Percentiles rank a stretch among this genome's conserved stretches.
Conservation (phyloP, 1,140 invertebrate species). For the Zaprionus camerounensis region DNA sequence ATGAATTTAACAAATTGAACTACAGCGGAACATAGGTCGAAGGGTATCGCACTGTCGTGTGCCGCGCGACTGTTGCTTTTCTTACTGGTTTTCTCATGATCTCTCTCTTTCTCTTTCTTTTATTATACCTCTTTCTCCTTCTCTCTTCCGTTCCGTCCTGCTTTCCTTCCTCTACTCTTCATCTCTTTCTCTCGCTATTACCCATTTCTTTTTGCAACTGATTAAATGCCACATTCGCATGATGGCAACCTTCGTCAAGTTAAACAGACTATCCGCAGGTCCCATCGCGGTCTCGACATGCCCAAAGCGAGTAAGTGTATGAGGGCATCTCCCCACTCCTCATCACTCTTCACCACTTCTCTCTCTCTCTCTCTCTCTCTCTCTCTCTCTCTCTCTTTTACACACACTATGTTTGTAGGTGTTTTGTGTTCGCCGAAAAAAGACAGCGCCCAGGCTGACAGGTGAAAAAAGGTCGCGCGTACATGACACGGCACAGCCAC, state of each 20-base stretch:
- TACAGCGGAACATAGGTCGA: no score
- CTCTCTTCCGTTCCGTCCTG: neutral
- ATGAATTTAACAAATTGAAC: no score
- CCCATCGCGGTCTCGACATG: conserved; percentile 1
- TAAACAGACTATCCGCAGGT: conserved; percentile 6
- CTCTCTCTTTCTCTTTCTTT: neutral
- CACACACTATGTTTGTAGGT: no score
- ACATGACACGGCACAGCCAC: conserved; percentile 42
- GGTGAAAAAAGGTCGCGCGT: conserved; percentile 52
- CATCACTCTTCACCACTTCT: no score
- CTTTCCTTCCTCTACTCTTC: neutral
- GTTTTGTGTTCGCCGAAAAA: conserved; percentile 12
- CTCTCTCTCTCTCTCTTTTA: neutral
- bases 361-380: neutral
- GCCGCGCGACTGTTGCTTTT: neutral
- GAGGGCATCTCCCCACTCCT: neutral
- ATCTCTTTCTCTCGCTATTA: neutral
- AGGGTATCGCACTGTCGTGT: no score
- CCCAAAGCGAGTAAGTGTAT: conserved; percentile 25
- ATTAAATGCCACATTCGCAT: conserved; percentile 9
- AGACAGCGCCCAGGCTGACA: conserved; percentile 33
- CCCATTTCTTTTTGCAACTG: neutral
- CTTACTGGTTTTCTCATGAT: no score
- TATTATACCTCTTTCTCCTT: no score
- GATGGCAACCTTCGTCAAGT: conserved; percentile 23